Evolutionary conservation across 2,797 vertebrate species (phyloP).

Genomic region (Oreortyx pictus): DNA sequence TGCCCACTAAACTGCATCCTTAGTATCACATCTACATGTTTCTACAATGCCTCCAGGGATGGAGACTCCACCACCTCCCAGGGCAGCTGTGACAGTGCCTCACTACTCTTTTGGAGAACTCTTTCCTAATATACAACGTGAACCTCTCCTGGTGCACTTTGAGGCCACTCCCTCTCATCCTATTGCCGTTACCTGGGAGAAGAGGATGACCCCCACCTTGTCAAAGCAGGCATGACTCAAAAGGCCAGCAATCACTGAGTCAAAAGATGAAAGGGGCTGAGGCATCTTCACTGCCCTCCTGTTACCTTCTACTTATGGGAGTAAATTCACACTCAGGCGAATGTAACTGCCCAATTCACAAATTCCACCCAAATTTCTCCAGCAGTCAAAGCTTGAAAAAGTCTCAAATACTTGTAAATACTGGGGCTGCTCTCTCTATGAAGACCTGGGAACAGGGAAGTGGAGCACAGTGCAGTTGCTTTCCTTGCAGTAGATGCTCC

Average conservation of each 20-base stretch:
- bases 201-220: too few species aligned
- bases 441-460: neutral
- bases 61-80: too few species aligned
- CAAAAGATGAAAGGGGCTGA: neutral
- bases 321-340: neutral
- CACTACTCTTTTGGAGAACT: too few species aligned
- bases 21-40: too few species aligned
- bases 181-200: too few species aligned
- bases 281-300: neutral
- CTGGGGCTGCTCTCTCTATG: neutral
- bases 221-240: neutral
- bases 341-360: neutral
- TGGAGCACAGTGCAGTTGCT: neutral
- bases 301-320: neutral
- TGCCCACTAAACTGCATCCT: too few species aligned
- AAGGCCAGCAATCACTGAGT: neutral
- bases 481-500: neutral
- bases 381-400: neutral
- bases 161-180: too few species aligned
- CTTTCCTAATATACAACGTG: too few species aligned
- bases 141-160: too few species aligned
- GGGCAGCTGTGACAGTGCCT: too few species aligned
- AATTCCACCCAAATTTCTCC: neutral
- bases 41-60: too few species aligned
- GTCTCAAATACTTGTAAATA: neutral